These are phyloP conservation scores for Lasius fuliginosus DNA, from an alignment of 2,888 invertebrate genomes.

Conservation along the genomic window DNA sequence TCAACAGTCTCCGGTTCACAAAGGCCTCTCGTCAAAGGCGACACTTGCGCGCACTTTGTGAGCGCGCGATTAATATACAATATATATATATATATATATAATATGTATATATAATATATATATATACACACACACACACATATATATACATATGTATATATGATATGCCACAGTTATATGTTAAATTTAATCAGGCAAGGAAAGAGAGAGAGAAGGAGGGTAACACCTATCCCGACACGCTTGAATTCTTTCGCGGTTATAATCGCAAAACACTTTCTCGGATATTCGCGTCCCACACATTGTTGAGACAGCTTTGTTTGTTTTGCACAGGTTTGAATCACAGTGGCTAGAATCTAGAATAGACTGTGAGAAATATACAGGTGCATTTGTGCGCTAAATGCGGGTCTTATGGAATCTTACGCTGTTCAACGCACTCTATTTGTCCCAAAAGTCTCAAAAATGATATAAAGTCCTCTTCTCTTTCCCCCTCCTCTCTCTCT, in stretches of 20 bases:
- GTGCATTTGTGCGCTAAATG: not conserved
- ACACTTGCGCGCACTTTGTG: not conserved
- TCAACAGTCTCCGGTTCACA: constrained; percentile 32
- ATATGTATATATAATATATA: no score
- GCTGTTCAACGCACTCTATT: not conserved
- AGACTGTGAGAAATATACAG: not conserved
- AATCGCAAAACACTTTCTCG: constrained; percentile 10
- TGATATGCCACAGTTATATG: not conserved
- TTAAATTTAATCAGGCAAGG: constrained; percentile 24
- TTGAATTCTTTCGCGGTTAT: constrained; percentile 23
- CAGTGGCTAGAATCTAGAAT: not conserved
- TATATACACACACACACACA: no score
- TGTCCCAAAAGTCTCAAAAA: not conserved
- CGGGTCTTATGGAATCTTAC: not conserved
- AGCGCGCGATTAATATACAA: not conserved
- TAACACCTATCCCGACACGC: constrained; percentile 22
- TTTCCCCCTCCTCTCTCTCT: not conserved
- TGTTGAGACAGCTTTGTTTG: not conserved
- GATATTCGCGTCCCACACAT: constrained; percentile 2
- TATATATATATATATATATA: not conserved
- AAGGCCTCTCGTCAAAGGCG: constrained; percentile 27
- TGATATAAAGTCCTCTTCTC: not conserved
- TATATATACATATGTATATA: not conserved
- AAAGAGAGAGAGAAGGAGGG: not conserved
- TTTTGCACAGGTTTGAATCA: not conserved